Base-by-base conservation (phyloP, 2,113 vertebrate genomes). In the Actenoides lindsayi region DNA sequence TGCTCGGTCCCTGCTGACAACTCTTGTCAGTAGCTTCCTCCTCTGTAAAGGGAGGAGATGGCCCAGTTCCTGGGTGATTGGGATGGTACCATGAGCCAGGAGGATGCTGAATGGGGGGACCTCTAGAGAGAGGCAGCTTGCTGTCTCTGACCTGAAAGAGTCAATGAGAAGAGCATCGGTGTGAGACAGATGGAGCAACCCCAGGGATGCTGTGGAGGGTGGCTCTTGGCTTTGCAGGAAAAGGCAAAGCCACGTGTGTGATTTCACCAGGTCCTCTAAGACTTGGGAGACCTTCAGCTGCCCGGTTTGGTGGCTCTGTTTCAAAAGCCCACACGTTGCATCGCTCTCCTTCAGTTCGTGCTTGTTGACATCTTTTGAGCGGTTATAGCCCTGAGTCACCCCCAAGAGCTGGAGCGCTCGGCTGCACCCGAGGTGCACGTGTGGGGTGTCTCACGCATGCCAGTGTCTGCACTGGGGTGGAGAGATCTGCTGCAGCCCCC, bases 131-230 rank as follows among this genome's bases (percentile, higher is more conserved):
- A 77, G 23, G 39, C 64, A 50, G 15, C 5, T 7, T 51, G 13
- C 11, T 71, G 78, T 42, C 23, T 57, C 42, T 44, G 56, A 23
- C 18, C 63, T 70, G 50, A n/a, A 46, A 48, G 41, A 57, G 56
- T n/a, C 35, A 51, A 37, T 2, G 1, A 8, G 51, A 44, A 31
- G 31, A 64, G 20, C 30, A 21, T 16, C 1, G 0, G n/a, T 8
- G 46, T 48, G 12, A 33, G 51, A 33, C 11, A 13, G 30, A 18
- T 0, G 2, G 75, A 90, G 70, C 41, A 20, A 33, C 39, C 25
- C 5, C 0, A 23, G 53, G 59, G 87, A 12, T 41, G 63, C 31
- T 6, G 9, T 33, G 74, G 30, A 33, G 37, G 35, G 44, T 13
- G 17, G 13, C 75, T 39, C 62, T 62, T 1, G 1, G 60, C 67